A percentile compares a stretch with the other conserved stretches of the same genome.
Evolutionary conservation across 2,113 vertebrate genomes (phyloP).

Genomic region (Acanthochromis polyacanthus): DNA sequence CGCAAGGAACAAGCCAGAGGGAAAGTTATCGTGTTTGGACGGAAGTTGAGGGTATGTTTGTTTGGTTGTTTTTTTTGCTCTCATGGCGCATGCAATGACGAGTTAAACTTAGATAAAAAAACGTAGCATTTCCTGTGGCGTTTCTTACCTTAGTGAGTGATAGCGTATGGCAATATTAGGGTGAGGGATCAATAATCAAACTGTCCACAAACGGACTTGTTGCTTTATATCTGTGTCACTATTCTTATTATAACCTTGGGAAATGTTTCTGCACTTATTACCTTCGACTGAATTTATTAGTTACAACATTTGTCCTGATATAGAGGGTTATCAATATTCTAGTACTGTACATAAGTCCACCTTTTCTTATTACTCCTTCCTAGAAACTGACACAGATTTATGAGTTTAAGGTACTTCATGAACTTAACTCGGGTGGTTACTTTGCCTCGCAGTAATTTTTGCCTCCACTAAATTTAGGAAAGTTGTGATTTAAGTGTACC

Average conservation of each 20-base stretch:
- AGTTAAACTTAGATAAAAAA: neutral
- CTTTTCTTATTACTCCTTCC: constrained; percentile 38
- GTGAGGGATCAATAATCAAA: neutral
- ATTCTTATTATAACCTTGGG: constrained; percentile 23
- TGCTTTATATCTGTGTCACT: constrained; percentile 12
- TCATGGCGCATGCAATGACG: neutral
- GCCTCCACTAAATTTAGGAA: constrained; percentile 79
- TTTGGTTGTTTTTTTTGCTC: neutral
- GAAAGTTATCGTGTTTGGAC: constrained; percentile 96
- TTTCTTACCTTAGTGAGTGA: constrained; percentile 8
- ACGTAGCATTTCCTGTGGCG: constrained; percentile 7
- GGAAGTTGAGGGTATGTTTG: constrained; percentile 92
- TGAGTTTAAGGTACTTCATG: constrained; percentile 60
- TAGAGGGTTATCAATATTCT: constrained; percentile 58
- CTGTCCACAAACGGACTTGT: neutral
- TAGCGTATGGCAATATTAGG: neutral
- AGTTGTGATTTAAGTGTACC: constrained; percentile 83
- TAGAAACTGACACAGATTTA: constrained; percentile 53
- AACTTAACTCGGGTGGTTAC: constrained; percentile 65
- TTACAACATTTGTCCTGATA: constrained; percentile 32
- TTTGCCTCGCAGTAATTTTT: constrained; percentile 62
- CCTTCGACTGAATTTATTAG: constrained; percentile 16
- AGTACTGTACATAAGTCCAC: constrained; percentile 30
- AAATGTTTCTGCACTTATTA: constrained; percentile 18
- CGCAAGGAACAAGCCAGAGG: constrained; percentile 96